These are phyloP conservation scores for Pollimyrus isidori DNA, from an alignment of 2,113 vertebrate genomes.

Conservation along the genomic window DNA sequence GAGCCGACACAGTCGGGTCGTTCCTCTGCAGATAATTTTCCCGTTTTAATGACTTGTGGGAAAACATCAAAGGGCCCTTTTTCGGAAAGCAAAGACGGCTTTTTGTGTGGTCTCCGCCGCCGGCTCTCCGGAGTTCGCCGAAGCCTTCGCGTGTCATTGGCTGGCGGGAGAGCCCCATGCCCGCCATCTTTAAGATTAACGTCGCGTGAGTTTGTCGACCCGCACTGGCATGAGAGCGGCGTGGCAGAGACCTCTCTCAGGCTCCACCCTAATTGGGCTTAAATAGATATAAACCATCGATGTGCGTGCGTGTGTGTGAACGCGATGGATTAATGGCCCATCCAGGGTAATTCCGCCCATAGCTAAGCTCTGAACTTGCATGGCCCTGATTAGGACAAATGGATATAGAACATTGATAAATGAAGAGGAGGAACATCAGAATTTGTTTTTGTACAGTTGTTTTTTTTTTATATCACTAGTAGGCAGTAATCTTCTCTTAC, in stretches of 20 bases:
- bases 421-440: background rate
- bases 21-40: constrained; percentile 33
- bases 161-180: background rate
- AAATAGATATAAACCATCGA: background rate
- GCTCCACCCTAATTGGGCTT: background rate
- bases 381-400: background rate
- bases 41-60: constrained; percentile 53
- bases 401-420: background rate
- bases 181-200: constrained; percentile 1
- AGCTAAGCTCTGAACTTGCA: too few relatives aligned
- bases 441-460: background rate
- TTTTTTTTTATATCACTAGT: background rate
- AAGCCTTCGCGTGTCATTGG: constrained; percentile 13
- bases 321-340: too few relatives aligned
- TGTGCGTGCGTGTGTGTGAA: too few relatives aligned
- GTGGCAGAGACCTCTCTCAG: background rate
- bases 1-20: constrained; percentile 29
- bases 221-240: background rate
- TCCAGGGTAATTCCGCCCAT: too few relatives aligned
- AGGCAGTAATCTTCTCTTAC: background rate
- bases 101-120: constrained; percentile 40
- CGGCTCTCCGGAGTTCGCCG: constrained; percentile 10
- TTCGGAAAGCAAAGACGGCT: constrained; percentile 27
- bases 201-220: constrained; percentile 2
- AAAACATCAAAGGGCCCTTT: constrained; percentile 55